phyloP scores from a whole-genome alignment of 2,888 invertebrate genomes.

The Coelinius sp. region DNA sequence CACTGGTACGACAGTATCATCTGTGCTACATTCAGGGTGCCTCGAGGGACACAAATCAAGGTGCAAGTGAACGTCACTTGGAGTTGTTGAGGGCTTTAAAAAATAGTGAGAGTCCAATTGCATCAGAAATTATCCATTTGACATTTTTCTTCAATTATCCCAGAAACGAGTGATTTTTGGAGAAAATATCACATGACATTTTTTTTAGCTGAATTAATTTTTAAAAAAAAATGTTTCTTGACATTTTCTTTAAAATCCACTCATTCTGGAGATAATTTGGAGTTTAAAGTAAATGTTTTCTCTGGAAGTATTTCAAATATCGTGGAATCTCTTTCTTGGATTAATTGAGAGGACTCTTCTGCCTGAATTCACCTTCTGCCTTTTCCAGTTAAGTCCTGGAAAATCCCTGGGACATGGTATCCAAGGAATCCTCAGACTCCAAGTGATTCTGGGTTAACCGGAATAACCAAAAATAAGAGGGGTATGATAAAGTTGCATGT shows the following conservation, averaged over 20 bases:
- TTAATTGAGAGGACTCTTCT: conserved; percentile 39
- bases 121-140: too few species aligned
- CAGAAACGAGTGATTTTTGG: too few species aligned
- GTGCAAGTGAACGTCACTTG: conserved; percentile 38
- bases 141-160: too few species aligned
- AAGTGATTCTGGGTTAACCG: conserved; percentile 3
- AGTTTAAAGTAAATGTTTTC: too few species aligned
- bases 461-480: conserved; percentile 3
- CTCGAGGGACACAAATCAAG: conserved; percentile 40
- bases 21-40: background rate
- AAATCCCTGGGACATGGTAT: background rate
- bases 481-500: background rate
- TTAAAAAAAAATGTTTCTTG: too few species aligned
- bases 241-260: too few species aligned
- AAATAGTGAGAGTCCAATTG: background rate
- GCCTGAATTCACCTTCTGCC: background rate
- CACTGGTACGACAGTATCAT: conserved; percentile 20
- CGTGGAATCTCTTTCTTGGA: background rate
- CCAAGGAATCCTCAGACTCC: conserved; percentile 34
- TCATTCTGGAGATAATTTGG: too few species aligned
- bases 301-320: background rate
- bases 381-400: background rate
- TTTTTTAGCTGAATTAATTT: too few species aligned
- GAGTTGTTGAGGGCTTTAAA: background rate
- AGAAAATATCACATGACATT: too few species aligned